Evolutionary conservation across 2,797 vertebrate genomes (phyloP).

Genomic region (Artibeus jamaicensis): DNA sequence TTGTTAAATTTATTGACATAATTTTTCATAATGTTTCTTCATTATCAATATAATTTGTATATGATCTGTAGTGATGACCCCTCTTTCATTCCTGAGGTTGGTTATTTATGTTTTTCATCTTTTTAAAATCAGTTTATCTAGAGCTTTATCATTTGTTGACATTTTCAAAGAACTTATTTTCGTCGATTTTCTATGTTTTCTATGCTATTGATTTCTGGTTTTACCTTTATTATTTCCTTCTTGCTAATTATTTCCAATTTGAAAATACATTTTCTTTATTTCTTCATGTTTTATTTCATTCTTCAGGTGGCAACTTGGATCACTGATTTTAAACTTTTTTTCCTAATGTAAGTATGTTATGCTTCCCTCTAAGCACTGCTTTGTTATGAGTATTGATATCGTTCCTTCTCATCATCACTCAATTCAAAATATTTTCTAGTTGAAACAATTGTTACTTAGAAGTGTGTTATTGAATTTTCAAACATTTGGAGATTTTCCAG

Average conservation of each 20-base stretch:
- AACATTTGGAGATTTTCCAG: neutral
- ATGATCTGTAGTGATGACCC: neutral
- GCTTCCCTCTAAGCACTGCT: too few relatives aligned
- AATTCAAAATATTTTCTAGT: neutral
- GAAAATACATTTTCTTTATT: neutral
- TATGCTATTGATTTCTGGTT: neutral
- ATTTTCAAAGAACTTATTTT: neutral
- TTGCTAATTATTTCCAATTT: neutral
- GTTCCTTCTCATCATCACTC: neutral
- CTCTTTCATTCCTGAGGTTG: neutral
- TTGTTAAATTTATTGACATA: neutral
- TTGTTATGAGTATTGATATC: neutral
- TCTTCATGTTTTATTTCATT: neutral
- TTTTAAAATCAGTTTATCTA: neutral
- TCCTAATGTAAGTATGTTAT: neutral
- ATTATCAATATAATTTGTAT: rapidly evolving
- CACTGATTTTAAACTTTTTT: neutral
- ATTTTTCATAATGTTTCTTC: neutral
- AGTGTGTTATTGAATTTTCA: neutral
- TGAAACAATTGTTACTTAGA: neutral
- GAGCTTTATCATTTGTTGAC: neutral
- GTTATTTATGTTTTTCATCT: neutral
- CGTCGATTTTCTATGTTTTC: neutral
- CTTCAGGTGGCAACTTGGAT: neutral
- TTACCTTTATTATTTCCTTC: neutral